These are phyloP conservation scores for Nowickia ferox DNA, from an alignment of 2,888 invertebrate species.

Conservation along the genomic window DNA sequence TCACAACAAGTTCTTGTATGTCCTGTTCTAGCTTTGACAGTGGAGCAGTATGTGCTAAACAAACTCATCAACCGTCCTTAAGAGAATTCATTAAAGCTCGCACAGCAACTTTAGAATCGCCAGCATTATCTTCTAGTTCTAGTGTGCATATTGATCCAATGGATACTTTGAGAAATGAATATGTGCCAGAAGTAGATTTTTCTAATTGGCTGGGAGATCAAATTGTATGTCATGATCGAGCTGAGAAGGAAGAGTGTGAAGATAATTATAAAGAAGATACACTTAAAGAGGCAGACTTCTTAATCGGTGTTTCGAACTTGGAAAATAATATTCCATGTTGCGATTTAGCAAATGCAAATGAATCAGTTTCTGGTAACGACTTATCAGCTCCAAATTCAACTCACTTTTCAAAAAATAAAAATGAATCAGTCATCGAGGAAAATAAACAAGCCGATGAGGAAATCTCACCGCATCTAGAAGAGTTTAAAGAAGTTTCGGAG, in stretches of 20 bases:
- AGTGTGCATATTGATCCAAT: conserved; percentile 53
- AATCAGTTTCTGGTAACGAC: neutral
- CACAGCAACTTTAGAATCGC: conserved; percentile 32
- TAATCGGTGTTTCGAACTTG: neutral
- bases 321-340: too few species aligned
- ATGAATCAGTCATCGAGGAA: neutral
- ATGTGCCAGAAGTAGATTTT: conserved; percentile 1
- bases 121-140: conserved; percentile 68
- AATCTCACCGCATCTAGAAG: neutral
- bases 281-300: neutral
- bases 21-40: conserved; percentile 73
- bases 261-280: neutral
- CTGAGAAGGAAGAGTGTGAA: neutral
- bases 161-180: neutral
- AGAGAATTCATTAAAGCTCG: conserved; percentile 58
- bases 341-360: neutral
- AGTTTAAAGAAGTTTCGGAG: too few species aligned
- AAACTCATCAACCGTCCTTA: conserved; percentile 29
- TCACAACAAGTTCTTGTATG: conserved; percentile 76
- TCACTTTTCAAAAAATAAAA: neutral
- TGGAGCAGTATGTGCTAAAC: conserved; percentile 54
- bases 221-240: conserved; percentile 26
- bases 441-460: neutral
- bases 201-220: conserved; percentile 29
- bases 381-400: neutral